Evolutionary conservation across 2,113 vertebrate species (phyloP).

Genomic region (Ciconia boyciana): DNA sequence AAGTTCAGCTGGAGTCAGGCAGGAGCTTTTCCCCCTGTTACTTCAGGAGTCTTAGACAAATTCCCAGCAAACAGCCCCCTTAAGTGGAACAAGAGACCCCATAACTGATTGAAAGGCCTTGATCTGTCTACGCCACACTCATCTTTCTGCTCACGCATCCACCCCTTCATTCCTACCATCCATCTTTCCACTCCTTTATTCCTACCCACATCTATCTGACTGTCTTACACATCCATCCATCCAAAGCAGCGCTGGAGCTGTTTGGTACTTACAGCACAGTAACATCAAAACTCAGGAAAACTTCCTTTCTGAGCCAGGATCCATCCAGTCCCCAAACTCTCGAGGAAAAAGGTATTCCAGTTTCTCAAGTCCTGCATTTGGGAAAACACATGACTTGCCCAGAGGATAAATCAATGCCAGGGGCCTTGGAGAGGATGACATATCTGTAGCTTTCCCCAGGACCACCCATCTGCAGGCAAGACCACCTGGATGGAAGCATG

Average conservation of each 20-base stretch:
- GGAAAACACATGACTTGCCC: not conserved
- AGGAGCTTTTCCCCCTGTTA: not conserved
- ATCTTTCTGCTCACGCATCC: not conserved
- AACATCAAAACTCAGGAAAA: not conserved
- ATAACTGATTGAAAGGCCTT: not conserved
- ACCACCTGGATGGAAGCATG: not conserved
- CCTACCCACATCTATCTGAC: not conserved
- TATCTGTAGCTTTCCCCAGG: not conserved
- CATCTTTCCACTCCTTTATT: not conserved
- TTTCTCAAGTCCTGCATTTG: not conserved
- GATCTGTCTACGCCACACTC: not conserved
- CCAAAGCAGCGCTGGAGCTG: not conserved
- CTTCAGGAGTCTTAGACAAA: not conserved
- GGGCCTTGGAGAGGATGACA: not conserved
- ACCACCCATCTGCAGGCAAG: not conserved
- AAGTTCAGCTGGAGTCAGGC: not conserved
- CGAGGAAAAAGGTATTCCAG: not conserved
- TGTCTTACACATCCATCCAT: not conserved
- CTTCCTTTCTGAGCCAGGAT: not conserved
- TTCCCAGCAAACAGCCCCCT: not conserved
- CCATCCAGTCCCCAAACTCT: not conserved
- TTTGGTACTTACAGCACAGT: not conserved
- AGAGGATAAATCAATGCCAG: not conserved
- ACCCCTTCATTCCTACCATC: not conserved
- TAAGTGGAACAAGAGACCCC: not conserved